Evolutionary conservation across 2,888 invertebrate species (phyloP), one percentile per base, ranked within the genome.

Genomic region (Tuberolachnus salignus): DNA sequence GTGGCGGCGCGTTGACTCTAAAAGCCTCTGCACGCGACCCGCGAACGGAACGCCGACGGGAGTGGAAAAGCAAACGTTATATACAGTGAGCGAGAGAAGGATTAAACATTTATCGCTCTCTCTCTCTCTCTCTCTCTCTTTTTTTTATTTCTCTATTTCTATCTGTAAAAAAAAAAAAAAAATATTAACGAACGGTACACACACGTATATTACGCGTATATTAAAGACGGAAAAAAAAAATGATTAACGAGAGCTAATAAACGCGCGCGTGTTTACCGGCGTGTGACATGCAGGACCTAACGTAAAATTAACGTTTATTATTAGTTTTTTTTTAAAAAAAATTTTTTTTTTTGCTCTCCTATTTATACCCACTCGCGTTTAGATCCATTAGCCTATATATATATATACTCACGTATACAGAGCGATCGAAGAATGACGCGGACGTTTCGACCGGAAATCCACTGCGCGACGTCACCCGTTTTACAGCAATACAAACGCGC

Each of bases 181-280:
- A 59, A 59, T 26, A 59, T 9, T 26, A n/a, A 26, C 14, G 16
- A n/a, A n/a, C n/a, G n/a, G n/a, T n/a, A n/a, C n/a, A n/a, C 16
- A 3, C 10, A 26, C 8, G n/a, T 42, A n/a, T 34, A 34, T 34
- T 34, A 3, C 0, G 67, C 26, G 23, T 13, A n/a, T n/a, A n/a
- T 26, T 34, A 26, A 72, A 61, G 61, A 34, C 49, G 6, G 49
- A 34, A 26, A 46, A 49, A n/a, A 59, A 61, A 51, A 74, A 74
- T 74, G 73, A 74, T 74, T 74, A 64, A 74, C 53, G 73, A 74
- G 73, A 74, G 73, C 73, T 51, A 74, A 74, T 53, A 53, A 64
- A 1, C 23, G 49, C 26, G 23, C 42, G 64, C 21, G 42, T 16
- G 73, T 63, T 64, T 53, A 44, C 63, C 42, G 63, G 53, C 46